Evolutionary conservation across 1,140 invertebrate species (phyloP).

Genomic region (Drosophila mauritiana): DNA sequence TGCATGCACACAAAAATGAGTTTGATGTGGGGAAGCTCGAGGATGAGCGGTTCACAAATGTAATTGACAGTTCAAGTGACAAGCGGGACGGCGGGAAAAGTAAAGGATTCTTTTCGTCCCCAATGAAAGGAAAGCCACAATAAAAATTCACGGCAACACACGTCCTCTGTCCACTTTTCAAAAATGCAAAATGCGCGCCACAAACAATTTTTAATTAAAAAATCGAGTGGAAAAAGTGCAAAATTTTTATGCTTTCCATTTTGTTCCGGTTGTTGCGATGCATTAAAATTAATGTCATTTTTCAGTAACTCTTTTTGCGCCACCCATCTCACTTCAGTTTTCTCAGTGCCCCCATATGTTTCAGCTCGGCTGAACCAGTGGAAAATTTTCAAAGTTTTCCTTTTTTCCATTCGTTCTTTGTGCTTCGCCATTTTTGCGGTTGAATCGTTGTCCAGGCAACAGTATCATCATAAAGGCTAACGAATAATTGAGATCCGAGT

Average conservation of each 20-base stretch:
- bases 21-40: conserved; percentile 61
- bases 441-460: conserved; percentile 36
- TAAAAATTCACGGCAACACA: conserved; percentile 25
- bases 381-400: conserved; percentile 15
- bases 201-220: conserved; percentile 55
- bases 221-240: conserved; percentile 19
- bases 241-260: conserved; percentile 3
- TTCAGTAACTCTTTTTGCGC: conserved; percentile 22
- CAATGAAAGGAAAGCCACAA: conserved; percentile 37
- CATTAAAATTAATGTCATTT: conserved; percentile 58
- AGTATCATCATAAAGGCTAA: conserved; percentile 42
- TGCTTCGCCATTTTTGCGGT: conserved; percentile 43
- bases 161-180: conserved; percentile 21
- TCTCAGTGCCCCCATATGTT: conserved; percentile 28
- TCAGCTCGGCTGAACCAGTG: conserved; percentile 25
- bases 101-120: conserved; percentile 34
- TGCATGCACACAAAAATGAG: conserved; percentile 80
- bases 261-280: conserved; percentile 18
- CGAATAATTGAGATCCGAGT: conserved; percentile 46
- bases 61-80: conserved; percentile 77
- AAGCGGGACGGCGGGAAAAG: conserved; percentile 24
- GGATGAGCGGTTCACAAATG: conserved; percentile 49
- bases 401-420: conserved; percentile 2
- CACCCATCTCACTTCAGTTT: neutral
- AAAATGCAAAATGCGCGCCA: conserved; percentile 41